A percentile compares a stretch with the other conserved stretches of the same genome.
Conservation (phyloP, 2,888 invertebrate genomes). For the Drosophila mayaguana region DNA sequence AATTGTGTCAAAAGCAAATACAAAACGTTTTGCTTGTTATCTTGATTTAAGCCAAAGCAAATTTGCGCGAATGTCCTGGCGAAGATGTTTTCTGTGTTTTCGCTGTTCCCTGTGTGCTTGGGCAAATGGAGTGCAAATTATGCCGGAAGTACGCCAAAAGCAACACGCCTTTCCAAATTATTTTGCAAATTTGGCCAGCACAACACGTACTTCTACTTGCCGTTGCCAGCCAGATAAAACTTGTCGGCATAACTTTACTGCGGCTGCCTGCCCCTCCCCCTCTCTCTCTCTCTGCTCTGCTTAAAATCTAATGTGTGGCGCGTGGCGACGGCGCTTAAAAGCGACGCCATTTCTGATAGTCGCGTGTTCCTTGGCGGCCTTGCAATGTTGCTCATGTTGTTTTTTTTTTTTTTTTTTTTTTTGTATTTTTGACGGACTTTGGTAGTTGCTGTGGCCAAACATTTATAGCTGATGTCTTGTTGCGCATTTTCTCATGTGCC, state of each 20-base stretch:
- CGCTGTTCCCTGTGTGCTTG: constrained; percentile 16
- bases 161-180: too few relatives aligned
- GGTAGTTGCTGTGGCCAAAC: not conserved
- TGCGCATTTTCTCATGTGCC: constrained; percentile 71
- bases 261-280: constrained; percentile 24
- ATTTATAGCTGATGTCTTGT: constrained; percentile 61
- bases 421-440: too few relatives aligned
- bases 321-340: constrained; percentile 58
- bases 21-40: constrained; percentile 45
- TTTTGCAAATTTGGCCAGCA: constrained; percentile 44
- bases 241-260: constrained; percentile 68
- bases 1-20: constrained; percentile 58
- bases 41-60: constrained; percentile 44
- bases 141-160: constrained; percentile 60
- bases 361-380: constrained; percentile 61
- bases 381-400: constrained; percentile 27
- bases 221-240: constrained; percentile 55
- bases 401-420: not conserved
- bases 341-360: constrained; percentile 64
- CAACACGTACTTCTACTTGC: constrained; percentile 39
- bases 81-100: constrained; percentile 35
- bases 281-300: not conserved
- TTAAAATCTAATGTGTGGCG: constrained; percentile 54
- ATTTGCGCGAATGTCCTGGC: constrained; percentile 57
- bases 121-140: constrained; percentile 77